A percentile compares a stretch with the other conserved stretches of the same genome.
phyloP scores from a whole-genome alignment of 2,797 vertebrate species.

The Antennarius maculatus region DNA sequence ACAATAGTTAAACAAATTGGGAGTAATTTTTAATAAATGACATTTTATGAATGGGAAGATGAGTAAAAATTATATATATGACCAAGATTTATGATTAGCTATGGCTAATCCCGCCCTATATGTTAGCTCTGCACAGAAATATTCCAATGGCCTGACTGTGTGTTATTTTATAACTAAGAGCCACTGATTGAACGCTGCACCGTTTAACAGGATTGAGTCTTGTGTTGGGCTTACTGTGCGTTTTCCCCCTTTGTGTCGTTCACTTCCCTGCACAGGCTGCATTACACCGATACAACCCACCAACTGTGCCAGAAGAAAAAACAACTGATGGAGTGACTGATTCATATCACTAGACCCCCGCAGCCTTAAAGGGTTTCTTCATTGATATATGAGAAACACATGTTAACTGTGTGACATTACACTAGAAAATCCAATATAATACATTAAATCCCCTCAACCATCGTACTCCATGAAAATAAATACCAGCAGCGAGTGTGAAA shows the following conservation, averaged over 20 bases:
- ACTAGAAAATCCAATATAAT: slow-evolving; percentile 13
- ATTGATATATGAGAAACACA: slow-evolving; percentile 36
- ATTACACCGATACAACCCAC: slow-evolving; percentile 46
- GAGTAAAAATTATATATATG: no score
- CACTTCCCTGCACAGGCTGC: slow-evolving; percentile 33
- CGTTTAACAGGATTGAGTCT: slow-evolving; percentile 12
- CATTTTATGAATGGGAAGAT: no score
- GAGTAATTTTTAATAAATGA: no score
- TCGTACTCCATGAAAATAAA: slow-evolving; percentile 27
- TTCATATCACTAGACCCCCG: slow-evolving; percentile 36
- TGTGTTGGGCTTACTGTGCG: background rate
- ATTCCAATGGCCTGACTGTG: no score
- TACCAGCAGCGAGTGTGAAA: slow-evolving; percentile 18
- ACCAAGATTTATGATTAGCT: no score
- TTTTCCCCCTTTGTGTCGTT: slow-evolving; percentile 1
- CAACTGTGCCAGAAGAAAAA: slow-evolving; percentile 35
- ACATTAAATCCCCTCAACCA: slow-evolving; percentile 28
- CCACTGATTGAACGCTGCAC: background rate
- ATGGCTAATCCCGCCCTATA: no score
- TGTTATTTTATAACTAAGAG: background rate
- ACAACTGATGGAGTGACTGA: slow-evolving; percentile 20
- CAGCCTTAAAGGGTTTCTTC: slow-evolving; percentile 29
- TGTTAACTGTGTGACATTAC: slow-evolving; percentile 34
- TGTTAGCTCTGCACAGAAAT: no score
- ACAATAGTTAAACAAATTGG: background rate